phyloP scores from a whole-genome alignment of 2,888 invertebrate species.

The Abrostola triplasia region DNA sequence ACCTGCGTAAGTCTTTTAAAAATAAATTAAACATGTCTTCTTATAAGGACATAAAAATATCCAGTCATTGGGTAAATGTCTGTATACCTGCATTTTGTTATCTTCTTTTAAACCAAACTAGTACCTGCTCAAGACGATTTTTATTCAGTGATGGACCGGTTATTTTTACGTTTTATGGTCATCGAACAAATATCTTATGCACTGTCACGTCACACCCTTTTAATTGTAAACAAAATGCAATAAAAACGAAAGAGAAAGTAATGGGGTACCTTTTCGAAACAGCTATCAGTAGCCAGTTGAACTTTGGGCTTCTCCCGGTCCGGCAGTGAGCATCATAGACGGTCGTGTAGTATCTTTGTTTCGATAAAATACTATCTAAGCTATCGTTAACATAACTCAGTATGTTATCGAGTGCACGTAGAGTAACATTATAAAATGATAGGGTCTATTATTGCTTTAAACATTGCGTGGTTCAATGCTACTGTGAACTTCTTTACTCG shows the following conservation, averaged over 20 bases:
- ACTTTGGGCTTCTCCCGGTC: constrained; percentile 42
- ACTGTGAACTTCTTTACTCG: constrained; percentile 72
- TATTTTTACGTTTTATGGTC: too few species aligned
- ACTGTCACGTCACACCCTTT: too few species aligned
- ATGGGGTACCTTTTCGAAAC: constrained; percentile 14
- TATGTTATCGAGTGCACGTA: constrained; percentile 35
- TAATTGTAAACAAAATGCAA: neutral
- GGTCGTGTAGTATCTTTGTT: constrained; percentile 29
- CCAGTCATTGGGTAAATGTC: too few species aligned
- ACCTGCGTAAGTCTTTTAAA: too few species aligned
- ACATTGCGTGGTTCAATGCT: constrained; percentile 68
- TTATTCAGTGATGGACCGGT: too few species aligned
- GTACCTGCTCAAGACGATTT: too few species aligned
- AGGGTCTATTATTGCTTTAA: constrained; percentile 57
- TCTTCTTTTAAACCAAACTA: too few species aligned
- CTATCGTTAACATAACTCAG: constrained; percentile 33
- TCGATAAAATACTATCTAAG: constrained; percentile 45
- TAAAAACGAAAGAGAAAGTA: constrained; percentile 44
- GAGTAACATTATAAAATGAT: constrained; percentile 62
- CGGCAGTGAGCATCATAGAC: constrained; percentile 16
- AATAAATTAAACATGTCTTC: too few species aligned
- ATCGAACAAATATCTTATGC: neutral
- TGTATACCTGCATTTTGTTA: too few species aligned
- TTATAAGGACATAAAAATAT: too few species aligned
- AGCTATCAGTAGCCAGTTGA: constrained; percentile 39